Base-by-base conservation (phyloP, 2,113 vertebrate genomes). In the Sarotherodon lohbergeri region DNA sequence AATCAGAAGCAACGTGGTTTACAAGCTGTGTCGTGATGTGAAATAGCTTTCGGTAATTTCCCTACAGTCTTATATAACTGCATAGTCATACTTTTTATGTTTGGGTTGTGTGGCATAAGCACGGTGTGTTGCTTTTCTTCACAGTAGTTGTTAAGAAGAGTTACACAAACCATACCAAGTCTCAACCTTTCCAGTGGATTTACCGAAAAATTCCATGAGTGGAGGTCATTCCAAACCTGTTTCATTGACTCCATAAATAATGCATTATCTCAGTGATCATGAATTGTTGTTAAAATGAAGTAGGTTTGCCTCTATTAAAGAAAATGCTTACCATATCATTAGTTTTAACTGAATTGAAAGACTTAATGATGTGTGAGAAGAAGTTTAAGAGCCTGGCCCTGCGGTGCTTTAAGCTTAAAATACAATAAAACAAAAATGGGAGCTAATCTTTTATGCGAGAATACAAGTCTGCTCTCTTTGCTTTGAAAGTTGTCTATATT, bases 401-500 rank as follows among this genome's bases (percentile, higher is more conserved):
- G 17, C 19, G 1, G 48, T 50, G 24, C 7, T 43, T 34, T 56
- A 48, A 46, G 29, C 82, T 52, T 14, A 81, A 85, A 78, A 84
- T 41, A 68, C 63, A 68, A 68, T 13, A 68, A 68, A 68, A 68
- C 7, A 22, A 71, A 89, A 78, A 80, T 43, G 61, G 66, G 46
- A 73, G 85, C 55, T 56, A 81, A 86, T 39, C 52, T 78, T 66
- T 80, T 55, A 41, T 78, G 73, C n/a, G 29, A 55, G 57, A 84
- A 89, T 87, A 68, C 13, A 34, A 84, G 73, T 82, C 52, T 50
- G 46, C 34, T 71, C 59, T 84, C 59, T 86, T 80, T 10, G 61
- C 86, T 87, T 88, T 89, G 55, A 92, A 90, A 91, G 85, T 79
- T 76, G 90, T 80, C 81, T 43, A 9, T 73, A 83, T 90, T 95